A percentile compares a stretch with the other conserved stretches of the same genome.
Evolutionary conservation across 2,113 vertebrate species (phyloP).

Genomic region (Phalacrocorax brasilianus): DNA sequence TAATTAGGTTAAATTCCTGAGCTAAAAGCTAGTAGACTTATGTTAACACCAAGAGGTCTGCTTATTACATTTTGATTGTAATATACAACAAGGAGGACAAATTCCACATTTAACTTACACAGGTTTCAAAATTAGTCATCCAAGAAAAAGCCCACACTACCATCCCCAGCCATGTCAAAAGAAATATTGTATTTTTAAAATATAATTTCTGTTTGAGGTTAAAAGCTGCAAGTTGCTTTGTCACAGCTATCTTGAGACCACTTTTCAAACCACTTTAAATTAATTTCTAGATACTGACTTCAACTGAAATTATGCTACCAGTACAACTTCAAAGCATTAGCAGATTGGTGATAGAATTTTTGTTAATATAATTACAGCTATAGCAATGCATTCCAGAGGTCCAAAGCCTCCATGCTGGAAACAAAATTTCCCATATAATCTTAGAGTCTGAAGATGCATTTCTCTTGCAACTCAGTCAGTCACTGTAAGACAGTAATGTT

Average conservation of each 20-base stretch:
- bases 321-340: not conserved
- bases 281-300: slow-evolving; percentile 1
- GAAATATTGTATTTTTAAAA: not conserved
- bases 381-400: not conserved
- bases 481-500: not conserved
- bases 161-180: not conserved
- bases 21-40: not conserved
- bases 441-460: not conserved
- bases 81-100: not conserved
- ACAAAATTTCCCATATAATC: not conserved
- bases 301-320: not conserved
- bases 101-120: not conserved
- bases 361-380: not conserved
- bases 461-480: not conserved
- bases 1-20: not conserved
- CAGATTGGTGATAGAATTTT: not conserved
- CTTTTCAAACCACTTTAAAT: slow-evolving; percentile 15
- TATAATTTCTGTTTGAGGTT: not conserved
- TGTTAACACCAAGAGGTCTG: not conserved
- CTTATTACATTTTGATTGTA: not conserved
- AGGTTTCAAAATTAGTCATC: not conserved
- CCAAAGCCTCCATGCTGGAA: not conserved
- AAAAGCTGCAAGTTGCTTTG: slow-evolving; percentile 17
- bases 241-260: not conserved
- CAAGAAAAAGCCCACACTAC: not conserved